Base-by-base conservation (phyloP, 2,113 vertebrate species). In the Aythya baeri region DNA sequence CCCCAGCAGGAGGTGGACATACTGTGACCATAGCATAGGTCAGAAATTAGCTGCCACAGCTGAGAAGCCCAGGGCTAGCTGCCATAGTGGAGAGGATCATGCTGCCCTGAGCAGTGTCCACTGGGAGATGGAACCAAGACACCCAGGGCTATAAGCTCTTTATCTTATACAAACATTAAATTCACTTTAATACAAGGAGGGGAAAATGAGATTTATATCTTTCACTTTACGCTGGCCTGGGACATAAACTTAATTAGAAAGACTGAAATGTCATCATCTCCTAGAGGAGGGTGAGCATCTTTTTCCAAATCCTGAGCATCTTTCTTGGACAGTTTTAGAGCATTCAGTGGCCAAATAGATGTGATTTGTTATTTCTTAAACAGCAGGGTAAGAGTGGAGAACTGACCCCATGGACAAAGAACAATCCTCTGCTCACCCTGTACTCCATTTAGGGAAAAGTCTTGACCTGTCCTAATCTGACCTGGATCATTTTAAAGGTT, bases 231-330 rank as follows among this genome's bases (percentile, higher is more conserved):
- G 38, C 86, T 95, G 66, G 79, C 79, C 74, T 89, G 83, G 86
- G 82, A 92, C 75, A 63, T 46, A 79, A 95, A 94, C 85, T 86
- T 85, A 83, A 96, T 95, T 96, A 89, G 80, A 88, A 91, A 88
- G 89, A 94, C 84, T 91, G 73, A 86, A 95, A 96, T 94, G 80
- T 94, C 89, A 95, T 96, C 89, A 59, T 94, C 87, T 95, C 92
- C 91, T 86, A 52, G 32, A 94, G 92, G 65, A 97, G 85, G 44
- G 23, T 70, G 44, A 87, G 43, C 43, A 62, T 83, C 43, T 79
- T 89, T 78, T 90, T 72, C 57, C 57, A 81, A 76, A 76, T 25
- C 14, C 29, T 77, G 54, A 88, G 26, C 59, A 89, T 86, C 72
- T 96, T 94, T 83, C 70, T 62, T 92, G 90, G 49, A 92, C 76